Base-by-base conservation (phyloP, 2,888 invertebrate species). In the Pilophorus perplexus region DNA sequence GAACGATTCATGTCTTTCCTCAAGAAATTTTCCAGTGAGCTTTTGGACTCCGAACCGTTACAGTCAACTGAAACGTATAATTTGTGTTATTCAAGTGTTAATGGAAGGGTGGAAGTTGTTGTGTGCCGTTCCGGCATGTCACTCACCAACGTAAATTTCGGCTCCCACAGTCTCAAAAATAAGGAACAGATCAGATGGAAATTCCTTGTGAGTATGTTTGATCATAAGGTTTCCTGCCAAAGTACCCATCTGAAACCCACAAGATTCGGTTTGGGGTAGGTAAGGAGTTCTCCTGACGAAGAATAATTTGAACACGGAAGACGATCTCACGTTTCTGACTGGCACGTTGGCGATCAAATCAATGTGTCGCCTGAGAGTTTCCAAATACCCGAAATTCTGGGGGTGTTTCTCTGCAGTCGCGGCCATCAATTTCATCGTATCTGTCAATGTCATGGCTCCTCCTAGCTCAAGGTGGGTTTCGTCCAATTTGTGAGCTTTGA, bases 201-300 rank as follows among this genome's bases (percentile, higher is more conserved):
- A 89, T 59, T 85, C 85, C 1, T 77, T 80, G 71, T 86, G 81
- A 10, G 77, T 73, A 73, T 87, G 81, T 74, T 89, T 89, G 60
- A 85, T 80, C 79, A 84, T 83, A 64, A 88, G 74, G 73, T 88
- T 88, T 0, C 88, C 88, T 3, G 84, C 87, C 64, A 88, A 76
- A 3, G 84, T 83, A 28, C 84, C 87, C 42, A 54, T 46, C 71
- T 71, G 38, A 59, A 59, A 38, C 14, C 37, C n/a, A n/a, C n/a
- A n/a, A n/a, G 6, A 33, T 10, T 10, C 37, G 6, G n/a, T n/a
- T n/a, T n/a, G n/a, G n/a, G n/a, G n/a, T n/a, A n/a, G n/a, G n/a
- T n/a, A n/a, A n/a, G n/a, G n/a, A n/a, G n/a, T n/a, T n/a, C n/a
- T n/a, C n/a, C n/a, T n/a, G n/a, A n/a, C n/a, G n/a, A n/a, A n/a